These are phyloP conservation scores for Melieria omissa DNA, from an alignment of 2,888 invertebrate species.

Conservation along the genomic window DNA sequence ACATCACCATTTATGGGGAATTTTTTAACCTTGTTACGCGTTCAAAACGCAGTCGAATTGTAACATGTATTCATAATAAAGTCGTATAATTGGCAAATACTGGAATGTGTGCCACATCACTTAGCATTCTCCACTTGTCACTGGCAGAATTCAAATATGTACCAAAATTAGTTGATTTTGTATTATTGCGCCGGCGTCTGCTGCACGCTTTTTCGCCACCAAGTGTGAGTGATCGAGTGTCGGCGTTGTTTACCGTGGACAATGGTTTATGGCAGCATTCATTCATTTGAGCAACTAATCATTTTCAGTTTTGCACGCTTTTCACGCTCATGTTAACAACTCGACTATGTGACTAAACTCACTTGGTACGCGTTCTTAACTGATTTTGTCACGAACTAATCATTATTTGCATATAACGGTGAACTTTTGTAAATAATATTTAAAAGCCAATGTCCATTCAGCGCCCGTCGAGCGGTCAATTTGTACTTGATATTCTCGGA, in stretches of 20 bases:
- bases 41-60: neutral
- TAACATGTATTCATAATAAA: neutral
- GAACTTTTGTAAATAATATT: slow-evolving; percentile 21
- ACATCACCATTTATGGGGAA: no score
- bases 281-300: neutral
- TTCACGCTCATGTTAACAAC: neutral
- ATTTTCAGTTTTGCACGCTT: neutral
- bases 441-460: neutral
- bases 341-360: slow-evolving; percentile 1
- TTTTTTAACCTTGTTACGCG: no score
- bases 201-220: no score
- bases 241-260: neutral
- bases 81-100: neutral
- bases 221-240: no score
- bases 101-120: no score
- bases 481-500: no score
- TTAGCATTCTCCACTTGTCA: no score
- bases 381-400: slow-evolving; percentile 17
- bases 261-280: neutral
- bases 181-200: no score
- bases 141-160: no score
- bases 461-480: no score
- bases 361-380: neutral
- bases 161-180: no score
- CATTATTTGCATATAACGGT: slow-evolving; percentile 5